Conservation (phyloP, 2,888 invertebrate species). For the Drosophila nr. perissopoda region DNA sequence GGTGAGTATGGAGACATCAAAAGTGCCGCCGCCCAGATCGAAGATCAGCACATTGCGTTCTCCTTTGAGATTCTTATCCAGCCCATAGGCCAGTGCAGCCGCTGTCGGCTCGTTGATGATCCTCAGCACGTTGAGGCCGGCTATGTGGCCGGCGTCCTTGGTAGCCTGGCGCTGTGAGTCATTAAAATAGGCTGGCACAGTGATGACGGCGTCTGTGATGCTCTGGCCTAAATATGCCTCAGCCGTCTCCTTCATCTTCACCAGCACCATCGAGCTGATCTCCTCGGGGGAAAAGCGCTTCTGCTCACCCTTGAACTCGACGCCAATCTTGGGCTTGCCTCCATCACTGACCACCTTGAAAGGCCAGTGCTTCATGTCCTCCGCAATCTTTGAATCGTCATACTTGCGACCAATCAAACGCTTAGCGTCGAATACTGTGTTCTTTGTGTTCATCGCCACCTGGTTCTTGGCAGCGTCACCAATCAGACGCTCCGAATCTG, state of each 20-base stretch:
- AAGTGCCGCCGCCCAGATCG: constrained; percentile 86
- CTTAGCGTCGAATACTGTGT: constrained; percentile 97
- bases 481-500: constrained; percentile 90
- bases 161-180: constrained; percentile 27
- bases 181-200: constrained; percentile 28
- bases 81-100: constrained; percentile 25
- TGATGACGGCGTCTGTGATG: constrained; percentile 86
- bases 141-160: constrained; percentile 25
- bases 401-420: constrained; percentile 96
- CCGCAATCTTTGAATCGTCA: constrained; percentile 94
- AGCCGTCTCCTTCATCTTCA: constrained; percentile 96
- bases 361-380: constrained; percentile 97
- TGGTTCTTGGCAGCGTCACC: constrained; percentile 93
- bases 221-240: constrained; percentile 94
- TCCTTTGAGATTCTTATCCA: constrained; percentile 25
- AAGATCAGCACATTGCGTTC: constrained; percentile 41
- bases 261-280: constrained; percentile 95
- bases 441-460: constrained; percentile 94
- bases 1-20: constrained; percentile 24
- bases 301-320: constrained; percentile 94
- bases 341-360: constrained; percentile 93
- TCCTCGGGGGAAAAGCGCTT: constrained; percentile 96
- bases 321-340: constrained; percentile 92
- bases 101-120: constrained; percentile 29
- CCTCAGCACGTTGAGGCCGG: constrained; percentile 22